Evolutionary conservation across 2,113 vertebrate genomes (phyloP).

Genomic region (Phalacrocorax pelagicus): DNA sequence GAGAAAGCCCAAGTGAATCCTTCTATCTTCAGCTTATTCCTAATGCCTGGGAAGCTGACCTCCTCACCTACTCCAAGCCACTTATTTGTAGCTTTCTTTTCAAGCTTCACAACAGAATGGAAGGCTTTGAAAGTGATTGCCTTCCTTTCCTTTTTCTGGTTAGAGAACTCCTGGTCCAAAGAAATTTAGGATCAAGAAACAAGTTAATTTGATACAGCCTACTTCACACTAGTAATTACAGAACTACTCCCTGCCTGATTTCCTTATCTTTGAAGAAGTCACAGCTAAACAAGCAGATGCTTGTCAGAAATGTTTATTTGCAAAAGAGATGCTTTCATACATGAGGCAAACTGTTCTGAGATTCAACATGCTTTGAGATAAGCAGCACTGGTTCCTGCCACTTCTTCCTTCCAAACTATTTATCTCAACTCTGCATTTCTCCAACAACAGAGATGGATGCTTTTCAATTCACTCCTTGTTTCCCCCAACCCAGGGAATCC

Average conservation of each 20-base stretch:
- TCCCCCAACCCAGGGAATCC: neutral
- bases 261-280: neutral
- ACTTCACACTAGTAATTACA: neutral
- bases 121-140: neutral
- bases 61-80: neutral
- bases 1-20: neutral
- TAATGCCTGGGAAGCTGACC: neutral
- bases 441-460: neutral
- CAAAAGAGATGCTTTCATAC: neutral
- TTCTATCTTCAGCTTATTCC: neutral
- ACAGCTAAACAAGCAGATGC: neutral
- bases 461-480: neutral
- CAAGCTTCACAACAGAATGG: neutral
- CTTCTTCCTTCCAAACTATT: neutral
- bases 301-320: neutral
- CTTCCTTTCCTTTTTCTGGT: neutral
- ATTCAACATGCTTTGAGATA: neutral
- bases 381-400: accelerated
- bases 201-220: neutral
- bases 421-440: neutral
- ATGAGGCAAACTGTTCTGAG: neutral
- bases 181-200: neutral
- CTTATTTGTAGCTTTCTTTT: neutral
- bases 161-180: neutral
- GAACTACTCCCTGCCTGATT: neutral